Percentiles rank a stretch among this genome's conserved stretches.
Conservation (phyloP, 2,113 vertebrate genomes). For the Callipepla californica region DNA sequence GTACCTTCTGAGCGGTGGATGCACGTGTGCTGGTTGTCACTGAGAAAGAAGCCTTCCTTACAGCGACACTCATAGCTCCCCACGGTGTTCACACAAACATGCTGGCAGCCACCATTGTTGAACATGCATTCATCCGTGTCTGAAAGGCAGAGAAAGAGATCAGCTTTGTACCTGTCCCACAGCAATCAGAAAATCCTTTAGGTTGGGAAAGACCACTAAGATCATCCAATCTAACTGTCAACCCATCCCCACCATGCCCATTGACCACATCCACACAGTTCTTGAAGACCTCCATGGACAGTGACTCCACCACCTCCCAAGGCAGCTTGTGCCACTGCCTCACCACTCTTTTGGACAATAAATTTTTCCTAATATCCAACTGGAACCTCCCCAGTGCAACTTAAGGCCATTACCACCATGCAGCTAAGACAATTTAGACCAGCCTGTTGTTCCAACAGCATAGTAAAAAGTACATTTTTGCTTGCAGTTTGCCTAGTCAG, state of each 20-base stretch:
- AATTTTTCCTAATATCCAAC: too few relatives aligned
- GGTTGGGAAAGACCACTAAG: too few relatives aligned
- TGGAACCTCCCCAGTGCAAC: too few relatives aligned
- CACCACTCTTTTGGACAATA: too few relatives aligned
- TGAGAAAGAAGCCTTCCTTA: conserved; percentile 95
- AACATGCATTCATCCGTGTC: conserved; percentile 87
- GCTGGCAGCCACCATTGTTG: conserved; percentile 97
- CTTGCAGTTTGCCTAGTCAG: background rate
- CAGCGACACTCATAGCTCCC: conserved; percentile 97
- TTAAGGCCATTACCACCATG: background rate
- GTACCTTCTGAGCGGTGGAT: conserved; percentile 96
- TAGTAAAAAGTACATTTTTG: background rate
- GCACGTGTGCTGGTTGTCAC: conserved; percentile 98
- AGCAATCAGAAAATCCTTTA: background rate
- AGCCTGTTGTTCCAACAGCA: background rate
- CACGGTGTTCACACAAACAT: conserved; percentile 92
- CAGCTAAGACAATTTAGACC: background rate
- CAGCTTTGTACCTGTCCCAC: background rate
- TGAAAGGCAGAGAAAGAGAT: conserved; percentile 43
- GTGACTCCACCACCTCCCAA: too few relatives aligned
- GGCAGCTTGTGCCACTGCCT: too few relatives aligned
- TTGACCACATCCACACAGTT: too few relatives aligned
- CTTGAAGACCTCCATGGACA: too few relatives aligned
- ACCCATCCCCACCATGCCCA: too few relatives aligned
- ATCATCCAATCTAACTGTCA: too few relatives aligned